Percentiles rank a stretch among this genome's conserved stretches.
phyloP scores from a whole-genome alignment of 2,797 vertebrate genomes.

The Channa striata region DNA sequence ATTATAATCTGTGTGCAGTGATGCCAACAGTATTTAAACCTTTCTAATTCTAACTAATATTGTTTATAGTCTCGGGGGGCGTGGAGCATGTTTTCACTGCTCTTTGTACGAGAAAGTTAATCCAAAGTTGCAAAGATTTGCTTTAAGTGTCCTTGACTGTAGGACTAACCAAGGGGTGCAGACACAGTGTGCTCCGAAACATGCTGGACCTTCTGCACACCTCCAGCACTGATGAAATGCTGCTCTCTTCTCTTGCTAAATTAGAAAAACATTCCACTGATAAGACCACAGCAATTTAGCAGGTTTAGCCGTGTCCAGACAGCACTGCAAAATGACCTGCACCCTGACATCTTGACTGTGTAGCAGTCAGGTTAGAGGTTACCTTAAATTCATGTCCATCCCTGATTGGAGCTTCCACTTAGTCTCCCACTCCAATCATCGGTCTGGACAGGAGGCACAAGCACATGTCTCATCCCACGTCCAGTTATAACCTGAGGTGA shows the following conservation, averaged over 20 bases:
- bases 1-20: too few relatives aligned
- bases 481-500: constrained; percentile 1
- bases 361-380: constrained; percentile 41
- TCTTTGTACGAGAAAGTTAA: too few relatives aligned
- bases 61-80: too few relatives aligned
- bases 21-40: too few relatives aligned
- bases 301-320: background rate
- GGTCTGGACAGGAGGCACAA: constrained; percentile 39
- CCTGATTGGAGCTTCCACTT: constrained; percentile 51
- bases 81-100: too few relatives aligned
- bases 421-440: constrained; percentile 60
- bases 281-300: background rate
- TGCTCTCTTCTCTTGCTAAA: constrained; percentile 12
- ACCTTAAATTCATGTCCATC: constrained; percentile 26
- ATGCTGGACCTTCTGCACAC: constrained; percentile 10
- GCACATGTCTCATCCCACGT: background rate
- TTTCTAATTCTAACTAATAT: too few relatives aligned
- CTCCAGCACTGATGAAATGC: background rate
- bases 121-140: too few relatives aligned
- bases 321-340: constrained; percentile 14
- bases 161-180: background rate
- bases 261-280: constrained; percentile 1
- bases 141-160: constrained; percentile 12
- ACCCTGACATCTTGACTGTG: constrained; percentile 38
- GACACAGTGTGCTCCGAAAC: constrained; percentile 1